Evolutionary conservation across 2,113 vertebrate genomes (phyloP).

Genomic region (Thamnaconus septentrionalis): DNA sequence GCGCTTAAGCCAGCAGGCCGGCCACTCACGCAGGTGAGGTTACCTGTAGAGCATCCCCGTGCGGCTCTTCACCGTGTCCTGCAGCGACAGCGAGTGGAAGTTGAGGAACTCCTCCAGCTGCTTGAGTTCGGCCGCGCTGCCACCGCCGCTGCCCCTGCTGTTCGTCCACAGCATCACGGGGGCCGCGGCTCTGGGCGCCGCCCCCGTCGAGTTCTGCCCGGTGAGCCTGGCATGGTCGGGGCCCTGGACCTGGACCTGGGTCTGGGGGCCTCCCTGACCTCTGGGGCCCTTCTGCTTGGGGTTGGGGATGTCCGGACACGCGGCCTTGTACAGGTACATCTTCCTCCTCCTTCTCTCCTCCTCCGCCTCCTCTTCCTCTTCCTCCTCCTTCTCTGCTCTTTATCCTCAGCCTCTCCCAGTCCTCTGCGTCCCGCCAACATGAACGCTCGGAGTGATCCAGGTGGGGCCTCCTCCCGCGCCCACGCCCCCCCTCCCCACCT

Average conservation of each 20-base stretch:
- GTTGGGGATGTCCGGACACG: conserved; percentile 81
- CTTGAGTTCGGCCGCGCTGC: conserved; percentile 69
- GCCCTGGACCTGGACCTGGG: conserved; percentile 36
- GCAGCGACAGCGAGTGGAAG: conserved; percentile 79
- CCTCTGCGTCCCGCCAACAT: conserved; percentile 56
- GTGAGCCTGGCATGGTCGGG: conserved; percentile 50
- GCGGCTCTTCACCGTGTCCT: conserved; percentile 75
- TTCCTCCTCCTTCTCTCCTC: conserved; percentile 29
- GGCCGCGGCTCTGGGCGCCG: conserved; percentile 25
- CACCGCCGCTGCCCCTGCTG: conserved; percentile 44
- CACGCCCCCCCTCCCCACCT: conserved; percentile 26
- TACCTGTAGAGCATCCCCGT: conserved; percentile 91
- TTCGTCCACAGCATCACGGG: conserved; percentile 65
- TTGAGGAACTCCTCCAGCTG: conserved; percentile 83
- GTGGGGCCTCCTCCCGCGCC: conserved; percentile 53
- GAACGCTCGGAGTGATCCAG: conserved; percentile 60
- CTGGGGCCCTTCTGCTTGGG: conserved; percentile 75
- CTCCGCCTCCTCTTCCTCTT: conserved; percentile 40
- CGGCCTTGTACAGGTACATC: conserved; percentile 88
- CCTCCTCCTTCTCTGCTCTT: conserved; percentile 43
- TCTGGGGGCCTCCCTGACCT: conserved; percentile 44
- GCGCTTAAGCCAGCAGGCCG: too few species aligned
- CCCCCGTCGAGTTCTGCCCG: conserved; percentile 28
- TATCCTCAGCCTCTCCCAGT: conserved; percentile 35
- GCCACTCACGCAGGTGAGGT: not conserved